phyloP scores from a whole-genome alignment of 1,140 invertebrate species.

The Listronotus oregonensis region DNA sequence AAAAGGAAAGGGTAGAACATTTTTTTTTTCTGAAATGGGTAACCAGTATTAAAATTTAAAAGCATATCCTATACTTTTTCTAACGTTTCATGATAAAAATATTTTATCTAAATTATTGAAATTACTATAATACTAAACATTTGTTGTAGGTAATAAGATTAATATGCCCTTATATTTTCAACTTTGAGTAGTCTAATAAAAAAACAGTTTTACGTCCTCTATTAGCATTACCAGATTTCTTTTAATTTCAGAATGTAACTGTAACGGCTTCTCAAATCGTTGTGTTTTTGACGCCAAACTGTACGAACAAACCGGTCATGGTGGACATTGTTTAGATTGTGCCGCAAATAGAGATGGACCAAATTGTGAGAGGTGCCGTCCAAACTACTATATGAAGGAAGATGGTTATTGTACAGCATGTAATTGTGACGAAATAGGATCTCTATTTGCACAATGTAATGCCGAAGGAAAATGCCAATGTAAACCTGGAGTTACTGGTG shows the following conservation, averaged over 20 bases:
- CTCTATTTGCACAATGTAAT: conserved; percentile 89
- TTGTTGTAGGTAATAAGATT: no score
- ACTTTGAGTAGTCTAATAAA: no score
- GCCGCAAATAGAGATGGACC: conserved; percentile 89
- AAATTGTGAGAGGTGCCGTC: conserved; percentile 92
- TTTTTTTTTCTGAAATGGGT: no score
- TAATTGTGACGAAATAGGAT: conserved; percentile 85
- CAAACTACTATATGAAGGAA: conserved; percentile 83
- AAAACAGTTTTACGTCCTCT: no score
- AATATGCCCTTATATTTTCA: no score
- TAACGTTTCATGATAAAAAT: no score
- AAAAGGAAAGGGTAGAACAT: no score
- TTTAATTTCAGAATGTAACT: conserved; percentile 88
- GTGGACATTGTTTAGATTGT: conserved; percentile 97
- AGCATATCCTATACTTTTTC: no score
- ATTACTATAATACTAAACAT: no score
- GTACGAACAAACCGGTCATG: conserved; percentile 89
- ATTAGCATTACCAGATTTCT: no score
- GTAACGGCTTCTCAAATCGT: conserved; percentile 90
- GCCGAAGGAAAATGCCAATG: conserved; percentile 90
- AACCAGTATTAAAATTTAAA: no score
- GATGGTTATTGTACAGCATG: conserved; percentile 85
- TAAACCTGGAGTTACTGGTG: conserved; percentile 89
- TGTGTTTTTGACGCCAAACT: conserved; percentile 95
- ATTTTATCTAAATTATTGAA: no score